These are phyloP conservation scores for Oncorhynchus gorbuscha DNA, from an alignment of 2,113 vertebrate species.

Conservation along the genomic window DNA sequence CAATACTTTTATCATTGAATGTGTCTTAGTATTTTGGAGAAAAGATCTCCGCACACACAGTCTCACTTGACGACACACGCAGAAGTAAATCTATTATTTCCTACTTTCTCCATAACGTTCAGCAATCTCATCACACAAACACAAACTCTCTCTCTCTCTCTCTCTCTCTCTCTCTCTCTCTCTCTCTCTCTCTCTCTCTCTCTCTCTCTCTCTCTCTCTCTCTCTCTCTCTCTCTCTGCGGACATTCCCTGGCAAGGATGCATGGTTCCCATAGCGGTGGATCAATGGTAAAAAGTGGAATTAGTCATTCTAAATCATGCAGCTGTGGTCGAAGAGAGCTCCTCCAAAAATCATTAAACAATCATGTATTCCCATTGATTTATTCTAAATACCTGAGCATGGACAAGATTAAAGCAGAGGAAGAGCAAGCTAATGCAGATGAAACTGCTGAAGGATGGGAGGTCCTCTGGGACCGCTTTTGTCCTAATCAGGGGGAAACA, in stretches of 20 bases:
- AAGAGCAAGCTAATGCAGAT: conserved; percentile 98
- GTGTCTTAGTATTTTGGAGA: too few species aligned
- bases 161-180: too few species aligned
- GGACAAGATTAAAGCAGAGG: conserved; percentile 96
- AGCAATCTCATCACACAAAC: too few species aligned
- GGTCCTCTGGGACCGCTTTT: conserved; percentile 86
- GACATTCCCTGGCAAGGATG: conserved; percentile 71
- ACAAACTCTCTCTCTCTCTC: background rate
- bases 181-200: too few species aligned
- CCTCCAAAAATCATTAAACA: conserved; percentile 99
- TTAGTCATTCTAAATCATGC: conserved; percentile 99
- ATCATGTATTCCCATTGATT: conserved; percentile 99
- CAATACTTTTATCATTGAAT: background rate
- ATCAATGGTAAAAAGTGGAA: conserved; percentile 98
- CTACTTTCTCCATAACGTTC: conserved; percentile 41
- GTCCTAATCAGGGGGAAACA: conserved; percentile 98
- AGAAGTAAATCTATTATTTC: background rate
- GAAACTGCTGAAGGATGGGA: conserved; percentile 93
- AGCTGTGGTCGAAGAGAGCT: conserved; percentile 93
- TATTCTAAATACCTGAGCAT: conserved; percentile 99
- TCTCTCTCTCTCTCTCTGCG: background rate
- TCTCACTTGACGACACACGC: too few species aligned
- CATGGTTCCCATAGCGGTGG: conserved; percentile 63
- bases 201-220: too few species aligned
- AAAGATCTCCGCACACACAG: too few species aligned